phyloP scores from a whole-genome alignment of 2,888 invertebrate species.

The Rhyacophila evoluta region DNA sequence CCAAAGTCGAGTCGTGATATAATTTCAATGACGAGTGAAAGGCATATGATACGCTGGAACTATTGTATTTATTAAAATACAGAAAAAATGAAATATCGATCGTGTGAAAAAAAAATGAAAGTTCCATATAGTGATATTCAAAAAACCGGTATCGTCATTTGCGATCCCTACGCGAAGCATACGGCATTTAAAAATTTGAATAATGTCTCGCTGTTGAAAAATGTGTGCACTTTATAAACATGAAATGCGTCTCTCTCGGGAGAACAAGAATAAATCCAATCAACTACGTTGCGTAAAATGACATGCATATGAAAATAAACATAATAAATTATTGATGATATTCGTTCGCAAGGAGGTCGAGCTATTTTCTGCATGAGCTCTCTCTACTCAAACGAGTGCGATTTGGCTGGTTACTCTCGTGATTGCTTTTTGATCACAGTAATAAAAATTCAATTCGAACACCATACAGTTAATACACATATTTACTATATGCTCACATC shows the following conservation, averaged over 20 bases:
- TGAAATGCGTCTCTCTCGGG: not conserved
- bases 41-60: too few species aligned
- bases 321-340: not conserved
- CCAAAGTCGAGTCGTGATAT: too few species aligned
- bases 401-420: conserved; percentile 2
- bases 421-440: not conserved
- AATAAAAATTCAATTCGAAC: not conserved
- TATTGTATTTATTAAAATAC: too few species aligned
- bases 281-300: not conserved
- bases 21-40: too few species aligned
- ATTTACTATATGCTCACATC: not conserved
- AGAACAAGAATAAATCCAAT: not conserved
- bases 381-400: not conserved
- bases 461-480: not conserved
- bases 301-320: not conserved
- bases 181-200: conserved; percentile 4
- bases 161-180: too few species aligned
- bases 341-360: not conserved
- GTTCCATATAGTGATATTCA: too few species aligned
- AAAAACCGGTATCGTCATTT: too few species aligned
- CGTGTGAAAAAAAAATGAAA: too few species aligned
- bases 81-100: too few species aligned
- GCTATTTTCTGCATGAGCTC: not conserved
- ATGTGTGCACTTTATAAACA: conserved; percentile 18
- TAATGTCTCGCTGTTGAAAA: not conserved